These are phyloP conservation scores for Lithosia quadra DNA, from an alignment of 2,888 invertebrate genomes.

Conservation along the genomic window DNA sequence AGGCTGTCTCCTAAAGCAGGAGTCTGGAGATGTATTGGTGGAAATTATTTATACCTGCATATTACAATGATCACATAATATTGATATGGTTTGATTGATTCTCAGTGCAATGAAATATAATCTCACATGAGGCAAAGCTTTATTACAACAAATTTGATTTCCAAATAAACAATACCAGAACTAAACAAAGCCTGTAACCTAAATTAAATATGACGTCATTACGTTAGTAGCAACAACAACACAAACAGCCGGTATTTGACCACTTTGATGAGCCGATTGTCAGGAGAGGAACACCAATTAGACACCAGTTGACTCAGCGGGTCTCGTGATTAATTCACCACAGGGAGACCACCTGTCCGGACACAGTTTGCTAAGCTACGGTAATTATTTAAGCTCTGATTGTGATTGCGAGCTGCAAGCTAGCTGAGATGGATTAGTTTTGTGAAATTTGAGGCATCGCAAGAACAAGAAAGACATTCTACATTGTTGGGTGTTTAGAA, in stretches of 20 bases:
- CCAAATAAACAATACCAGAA: not conserved
- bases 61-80: too few relatives aligned
- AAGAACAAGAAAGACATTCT: not conserved
- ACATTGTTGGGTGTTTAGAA: not conserved
- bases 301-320: slow-evolving; percentile 58
- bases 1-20: too few relatives aligned
- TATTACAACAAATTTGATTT: too few relatives aligned
- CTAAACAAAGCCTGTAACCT: slow-evolving; percentile 6
- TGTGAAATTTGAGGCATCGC: not conserved
- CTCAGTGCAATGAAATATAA: too few relatives aligned
- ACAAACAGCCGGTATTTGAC: slow-evolving; percentile 50
- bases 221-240: slow-evolving; percentile 30
- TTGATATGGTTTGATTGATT: too few relatives aligned
- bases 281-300: slow-evolving; percentile 57
- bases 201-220: slow-evolving; percentile 39
- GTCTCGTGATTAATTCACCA: slow-evolving; percentile 61
- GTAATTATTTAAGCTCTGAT: slow-evolving; percentile 61
- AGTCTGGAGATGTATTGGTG: too few relatives aligned
- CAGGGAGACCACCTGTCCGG: slow-evolving; percentile 59
- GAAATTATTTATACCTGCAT: too few relatives aligned
- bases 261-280: slow-evolving; percentile 58
- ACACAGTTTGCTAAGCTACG: slow-evolving; percentile 61
- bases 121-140: too few relatives aligned
- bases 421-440: slow-evolving; percentile 20
- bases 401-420: slow-evolving; percentile 51